Evolutionary conservation across 2,113 vertebrate genomes (phyloP).

Genomic region (Fulica atra): DNA sequence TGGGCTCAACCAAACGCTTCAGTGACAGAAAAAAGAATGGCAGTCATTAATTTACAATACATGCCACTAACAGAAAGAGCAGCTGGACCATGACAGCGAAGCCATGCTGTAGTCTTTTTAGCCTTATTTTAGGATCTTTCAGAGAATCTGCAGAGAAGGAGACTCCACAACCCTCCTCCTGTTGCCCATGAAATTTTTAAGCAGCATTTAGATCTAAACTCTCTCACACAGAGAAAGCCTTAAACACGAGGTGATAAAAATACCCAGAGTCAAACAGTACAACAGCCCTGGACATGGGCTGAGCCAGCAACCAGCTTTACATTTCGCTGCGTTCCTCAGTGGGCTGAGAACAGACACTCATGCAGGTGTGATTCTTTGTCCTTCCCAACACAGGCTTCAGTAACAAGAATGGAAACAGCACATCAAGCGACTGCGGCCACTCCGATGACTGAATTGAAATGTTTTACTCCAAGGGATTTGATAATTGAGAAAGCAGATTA

Average conservation of each 20-base stretch:
- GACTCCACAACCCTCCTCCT: neutral
- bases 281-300: neutral
- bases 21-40: neutral
- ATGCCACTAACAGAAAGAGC: neutral
- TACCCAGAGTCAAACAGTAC: neutral
- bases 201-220: neutral
- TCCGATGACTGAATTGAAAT: slow-evolving; percentile 43
- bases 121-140: neutral
- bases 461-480: slow-evolving; percentile 32
- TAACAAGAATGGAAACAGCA: slow-evolving; percentile 34
- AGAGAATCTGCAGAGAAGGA: no score
- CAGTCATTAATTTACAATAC: neutral
- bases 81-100: neutral
- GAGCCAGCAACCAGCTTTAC: accelerated
- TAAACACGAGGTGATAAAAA: neutral
- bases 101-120: neutral
- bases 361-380: neutral
- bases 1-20: neutral
- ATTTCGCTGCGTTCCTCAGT: neutral
- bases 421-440: neutral
- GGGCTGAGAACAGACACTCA: neutral
- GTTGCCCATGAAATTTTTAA: neutral
- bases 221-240: neutral
- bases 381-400: neutral
- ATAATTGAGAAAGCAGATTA: slow-evolving; percentile 66